phyloP scores from a whole-genome alignment of 1,140 invertebrate species.

The Brachionus paranguensis region DNA sequence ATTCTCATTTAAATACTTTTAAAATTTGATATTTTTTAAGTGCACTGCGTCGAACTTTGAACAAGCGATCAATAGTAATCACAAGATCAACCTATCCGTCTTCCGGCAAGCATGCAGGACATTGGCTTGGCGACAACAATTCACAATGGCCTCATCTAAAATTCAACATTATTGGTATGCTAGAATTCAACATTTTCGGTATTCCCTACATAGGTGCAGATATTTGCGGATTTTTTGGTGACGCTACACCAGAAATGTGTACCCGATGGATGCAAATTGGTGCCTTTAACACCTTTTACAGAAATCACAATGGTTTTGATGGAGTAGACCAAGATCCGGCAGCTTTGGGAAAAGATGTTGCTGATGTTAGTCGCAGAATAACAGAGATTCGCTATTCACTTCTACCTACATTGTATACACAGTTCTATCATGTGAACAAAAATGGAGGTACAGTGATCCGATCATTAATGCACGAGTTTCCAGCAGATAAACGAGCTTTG shows the following conservation, averaged over 20 bases:
- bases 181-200: slow-evolving; percentile 53
- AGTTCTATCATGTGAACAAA: slow-evolving; percentile 67
- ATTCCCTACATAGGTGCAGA: slow-evolving; percentile 76
- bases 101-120: slow-evolving; percentile 70
- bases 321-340: slow-evolving; percentile 47
- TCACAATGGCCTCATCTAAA: slow-evolving; percentile 50
- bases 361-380: slow-evolving; percentile 55
- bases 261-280: slow-evolving; percentile 61
- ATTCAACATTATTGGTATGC: slow-evolving; percentile 48
- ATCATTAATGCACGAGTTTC: slow-evolving; percentile 64
- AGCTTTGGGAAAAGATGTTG: slow-evolving; percentile 17
- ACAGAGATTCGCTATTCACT: slow-evolving; percentile 66
- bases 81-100: slow-evolving; percentile 74
- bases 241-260: slow-evolving; percentile 65
- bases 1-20: too few relatives aligned
- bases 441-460: slow-evolving; percentile 68
- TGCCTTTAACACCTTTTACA: slow-evolving; percentile 54
- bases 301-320: slow-evolving; percentile 49
- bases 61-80: slow-evolving; percentile 70
- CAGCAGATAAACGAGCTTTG: slow-evolving; percentile 62
- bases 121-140: slow-evolving; percentile 72
- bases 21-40: not conserved
- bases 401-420: slow-evolving; percentile 74
- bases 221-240: slow-evolving; percentile 78
- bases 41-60: slow-evolving; percentile 42